These are phyloP conservation scores for Betta splendens DNA, from an alignment of 2,797 vertebrate genomes.

Conservation along the genomic window DNA sequence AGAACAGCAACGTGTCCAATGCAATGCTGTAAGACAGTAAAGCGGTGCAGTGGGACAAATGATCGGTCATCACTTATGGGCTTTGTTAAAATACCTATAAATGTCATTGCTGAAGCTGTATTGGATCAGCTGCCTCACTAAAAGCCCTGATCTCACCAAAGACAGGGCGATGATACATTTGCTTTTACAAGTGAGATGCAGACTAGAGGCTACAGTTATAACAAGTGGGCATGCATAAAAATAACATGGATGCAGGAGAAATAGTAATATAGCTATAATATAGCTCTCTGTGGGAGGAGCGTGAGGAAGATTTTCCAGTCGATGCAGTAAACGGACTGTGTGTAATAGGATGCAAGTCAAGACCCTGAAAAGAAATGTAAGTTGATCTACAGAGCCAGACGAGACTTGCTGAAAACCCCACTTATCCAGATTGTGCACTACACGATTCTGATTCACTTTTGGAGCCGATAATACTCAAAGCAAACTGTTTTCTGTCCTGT, in stretches of 20 bases:
- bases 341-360: background rate
- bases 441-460: conserved; percentile 18
- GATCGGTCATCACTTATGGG: background rate
- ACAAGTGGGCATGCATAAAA: background rate
- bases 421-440: background rate
- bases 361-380: background rate
- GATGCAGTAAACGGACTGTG: background rate
- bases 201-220: background rate
- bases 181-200: conserved; percentile 1
- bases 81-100: conserved; percentile 2
- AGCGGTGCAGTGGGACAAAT: background rate
- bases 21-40: conserved; percentile 82
- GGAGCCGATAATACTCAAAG: conserved; percentile 7
- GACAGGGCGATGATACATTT: conserved; percentile 20
- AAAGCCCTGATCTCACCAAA: conserved; percentile 54
- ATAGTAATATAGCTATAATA: background rate
- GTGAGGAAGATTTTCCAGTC: background rate
- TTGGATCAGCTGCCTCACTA: conserved; percentile 10
- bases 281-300: background rate
- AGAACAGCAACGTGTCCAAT: conserved; percentile 92
- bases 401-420: background rate
- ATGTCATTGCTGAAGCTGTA: conserved; percentile 7
- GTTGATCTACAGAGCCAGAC: too few species aligned
- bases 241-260: too few species aligned
- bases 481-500: background rate